Evolutionary conservation across 2,888 invertebrate species (phyloP).

Genomic region (Dicyrtoma fusca): DNA sequence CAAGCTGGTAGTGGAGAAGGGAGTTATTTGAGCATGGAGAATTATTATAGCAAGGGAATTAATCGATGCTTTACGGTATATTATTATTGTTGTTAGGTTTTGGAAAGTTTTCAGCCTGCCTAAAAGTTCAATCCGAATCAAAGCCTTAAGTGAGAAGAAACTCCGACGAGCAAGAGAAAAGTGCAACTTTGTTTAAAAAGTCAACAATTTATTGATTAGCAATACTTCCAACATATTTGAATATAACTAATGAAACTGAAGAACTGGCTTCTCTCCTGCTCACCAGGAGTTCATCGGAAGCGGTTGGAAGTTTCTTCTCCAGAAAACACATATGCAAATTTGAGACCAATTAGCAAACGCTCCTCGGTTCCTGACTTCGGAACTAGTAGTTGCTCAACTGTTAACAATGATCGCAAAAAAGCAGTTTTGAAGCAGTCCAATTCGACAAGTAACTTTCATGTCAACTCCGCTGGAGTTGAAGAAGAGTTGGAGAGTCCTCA

Average conservation of each 20-base stretch:
- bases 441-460: constrained; percentile 32
- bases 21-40: no score
- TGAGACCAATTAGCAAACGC: constrained; percentile 32
- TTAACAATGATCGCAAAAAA: neutral
- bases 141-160: no score
- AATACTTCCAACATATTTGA: no score
- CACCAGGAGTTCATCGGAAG: constrained; percentile 49
- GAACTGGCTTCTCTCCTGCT: constrained; percentile 53
- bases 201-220: no score
- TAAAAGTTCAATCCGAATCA: no score
- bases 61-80: no score
- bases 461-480: constrained; percentile 25
- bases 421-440: constrained; percentile 19
- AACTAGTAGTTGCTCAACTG: neutral
- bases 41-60: no score
- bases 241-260: constrained; percentile 48
- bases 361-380: constrained; percentile 28
- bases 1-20: no score
- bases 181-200: no score
- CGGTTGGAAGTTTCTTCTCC: constrained; percentile 42
- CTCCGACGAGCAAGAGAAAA: no score
- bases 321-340: constrained; percentile 26
- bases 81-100: no score
- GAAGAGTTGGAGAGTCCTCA: constrained; percentile 4
- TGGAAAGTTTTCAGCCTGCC: no score